Base-by-base conservation (phyloP, 2,888 invertebrate genomes). In the Frankliniella fusca region DNA sequence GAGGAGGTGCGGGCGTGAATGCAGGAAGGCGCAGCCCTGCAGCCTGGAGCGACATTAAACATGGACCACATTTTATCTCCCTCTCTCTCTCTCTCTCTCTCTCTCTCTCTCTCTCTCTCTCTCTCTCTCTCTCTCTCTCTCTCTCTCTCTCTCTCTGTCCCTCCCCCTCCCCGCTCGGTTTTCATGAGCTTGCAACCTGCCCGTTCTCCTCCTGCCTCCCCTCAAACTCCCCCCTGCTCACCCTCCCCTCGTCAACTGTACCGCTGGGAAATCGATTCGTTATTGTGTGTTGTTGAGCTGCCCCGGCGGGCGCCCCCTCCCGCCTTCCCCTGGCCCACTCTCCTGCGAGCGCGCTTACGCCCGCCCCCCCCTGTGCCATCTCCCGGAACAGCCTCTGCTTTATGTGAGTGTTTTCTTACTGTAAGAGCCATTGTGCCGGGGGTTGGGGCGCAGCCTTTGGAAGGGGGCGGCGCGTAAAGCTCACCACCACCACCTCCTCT, bases 331-430 rank as follows among this genome's bases (percentile, higher is more conserved):
- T 8, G 23, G 3, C 23, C 23, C 12, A 38, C 38, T 23, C 23
- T 23, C n/a, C 11, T 7, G 70, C 9, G 27, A 76, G 70, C n/a
- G 12, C 70, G 70, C 70, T 76, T 76, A 76, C 70, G 27, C 23
- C 70, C 70, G 70, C 27, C 27, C 27, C 70, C 70, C 61, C 61
- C 61, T 61, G 61, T 61, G 27, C 70, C 70, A 76, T 76, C 70
- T 76, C 70, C 23, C 70, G 70, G 70, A 76, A 76, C 70, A 12
- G 70, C 70, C 70, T 5, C 70, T 76, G 70, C 70, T 76, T 76
- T 76, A 76, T 76, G 70, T 76, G 70, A 76, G 70, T 76, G 70
- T 76, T 76, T 76, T 76, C 70, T 76, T 76, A 76, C 70, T 76
- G 70, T 76, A 76, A 76, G 23, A 76, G 70, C 70, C 70, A 76